These are phyloP conservation scores for Leptinotarsa haldemani DNA, from an alignment of 2,888 invertebrate species.

Conservation along the genomic window DNA sequence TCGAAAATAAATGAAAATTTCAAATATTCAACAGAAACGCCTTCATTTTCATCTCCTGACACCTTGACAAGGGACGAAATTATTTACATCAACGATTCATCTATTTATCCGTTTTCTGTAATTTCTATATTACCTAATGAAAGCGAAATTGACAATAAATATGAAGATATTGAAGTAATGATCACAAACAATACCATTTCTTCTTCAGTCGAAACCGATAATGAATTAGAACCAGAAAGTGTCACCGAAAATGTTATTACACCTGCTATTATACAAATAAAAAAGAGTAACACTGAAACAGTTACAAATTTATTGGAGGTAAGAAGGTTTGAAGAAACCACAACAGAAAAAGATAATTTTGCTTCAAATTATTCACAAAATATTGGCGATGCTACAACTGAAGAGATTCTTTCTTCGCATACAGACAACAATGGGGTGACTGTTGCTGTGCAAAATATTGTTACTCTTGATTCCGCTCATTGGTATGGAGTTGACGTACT, in stretches of 20 bases:
- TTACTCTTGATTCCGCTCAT: conserved; percentile 15
- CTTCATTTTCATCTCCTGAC: too few species aligned
- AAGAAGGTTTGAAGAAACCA: neutral
- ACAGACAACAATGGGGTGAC: neutral
- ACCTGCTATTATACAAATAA: neutral
- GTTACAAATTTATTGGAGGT: neutral
- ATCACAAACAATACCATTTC: too few species aligned
- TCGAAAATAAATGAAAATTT: too few species aligned
- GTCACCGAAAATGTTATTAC: neutral
- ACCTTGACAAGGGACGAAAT: too few species aligned
- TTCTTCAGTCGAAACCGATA: neutral
- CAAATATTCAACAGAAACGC: too few species aligned
- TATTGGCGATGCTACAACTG: neutral
- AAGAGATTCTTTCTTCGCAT: neutral
- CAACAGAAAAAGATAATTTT: neutral
- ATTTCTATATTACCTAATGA: too few species aligned
- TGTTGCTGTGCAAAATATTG: neutral
- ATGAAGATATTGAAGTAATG: too few species aligned
- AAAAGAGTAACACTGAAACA: neutral
- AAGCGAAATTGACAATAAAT: too few species aligned
- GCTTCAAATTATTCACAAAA: neutral
- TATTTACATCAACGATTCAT: too few species aligned
- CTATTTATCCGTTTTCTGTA: too few species aligned
- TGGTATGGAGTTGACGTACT: neutral
- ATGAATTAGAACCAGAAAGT: neutral